phyloP scores from a whole-genome alignment of 2,797 vertebrate species.

The Enteromius fasciolatus region DNA sequence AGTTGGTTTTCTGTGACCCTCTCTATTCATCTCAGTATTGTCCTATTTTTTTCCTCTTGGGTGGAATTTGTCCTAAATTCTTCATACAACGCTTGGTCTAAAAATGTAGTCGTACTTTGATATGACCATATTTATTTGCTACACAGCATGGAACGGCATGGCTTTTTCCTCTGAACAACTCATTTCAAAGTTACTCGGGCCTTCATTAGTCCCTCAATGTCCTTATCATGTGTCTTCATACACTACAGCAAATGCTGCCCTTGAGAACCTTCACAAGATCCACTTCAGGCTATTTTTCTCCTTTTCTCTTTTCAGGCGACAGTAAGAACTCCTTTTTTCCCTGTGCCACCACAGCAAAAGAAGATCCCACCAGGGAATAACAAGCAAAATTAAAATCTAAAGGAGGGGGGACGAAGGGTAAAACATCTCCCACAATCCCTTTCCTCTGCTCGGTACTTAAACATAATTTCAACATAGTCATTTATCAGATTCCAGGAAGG shows the following conservation, averaged over 20 bases:
- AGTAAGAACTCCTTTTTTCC: slow-evolving; percentile 31
- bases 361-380: slow-evolving; percentile 60
- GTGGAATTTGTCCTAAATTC: slow-evolving; percentile 44
- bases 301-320: slow-evolving; percentile 39
- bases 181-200: slow-evolving; percentile 14
- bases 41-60: slow-evolving; percentile 43
- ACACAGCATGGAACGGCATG: slow-evolving; percentile 13
- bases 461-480: slow-evolving; percentile 56
- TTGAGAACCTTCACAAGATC: slow-evolving; percentile 45
- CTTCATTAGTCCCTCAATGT: slow-evolving; percentile 43
- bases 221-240: slow-evolving; percentile 35
- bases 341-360: slow-evolving; percentile 28
- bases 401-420: slow-evolving; percentile 44
- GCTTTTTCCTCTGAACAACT: slow-evolving; percentile 31
- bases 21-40: slow-evolving; percentile 9
- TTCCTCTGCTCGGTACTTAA: slow-evolving; percentile 60
- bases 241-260: slow-evolving; percentile 37
- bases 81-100: slow-evolving; percentile 17
- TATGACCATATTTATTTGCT: slow-evolving; percentile 25
- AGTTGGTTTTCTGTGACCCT: neutral
- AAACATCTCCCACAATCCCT: slow-evolving; percentile 64
- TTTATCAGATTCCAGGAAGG: slow-evolving; percentile 61
- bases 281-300: slow-evolving; percentile 55
- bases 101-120: slow-evolving; percentile 32
- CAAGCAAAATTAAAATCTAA: slow-evolving; percentile 64